These are phyloP conservation scores for Charaxes varanes DNA, from an alignment of 1,140 invertebrate species.

Conservation along the genomic window DNA sequence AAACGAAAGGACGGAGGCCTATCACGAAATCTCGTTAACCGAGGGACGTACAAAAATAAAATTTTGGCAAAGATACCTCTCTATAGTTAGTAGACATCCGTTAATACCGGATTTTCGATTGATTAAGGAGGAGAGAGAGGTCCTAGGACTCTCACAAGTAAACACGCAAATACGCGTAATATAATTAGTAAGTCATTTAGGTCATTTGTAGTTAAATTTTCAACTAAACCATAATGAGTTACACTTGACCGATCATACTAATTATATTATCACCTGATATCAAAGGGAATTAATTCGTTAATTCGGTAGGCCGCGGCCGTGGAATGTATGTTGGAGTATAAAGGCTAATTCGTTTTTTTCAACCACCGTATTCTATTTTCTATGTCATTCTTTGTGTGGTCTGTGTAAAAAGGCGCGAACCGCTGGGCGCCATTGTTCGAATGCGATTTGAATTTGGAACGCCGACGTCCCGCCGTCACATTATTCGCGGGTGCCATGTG, in stretches of 20 bases:
- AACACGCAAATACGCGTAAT: no score
- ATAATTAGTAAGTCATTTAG: no score
- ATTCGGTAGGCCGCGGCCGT: conserved; percentile 49
- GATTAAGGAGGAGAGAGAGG: no score
- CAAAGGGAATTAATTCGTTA: conserved; percentile 38
- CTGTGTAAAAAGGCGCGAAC: conserved; percentile 55
- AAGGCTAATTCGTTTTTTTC: conserved; percentile 39
- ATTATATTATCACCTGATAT: conserved; percentile 15
- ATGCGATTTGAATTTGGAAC: conserved; percentile 57
- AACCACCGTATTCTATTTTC: conserved; percentile 27
- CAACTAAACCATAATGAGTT: background rate
- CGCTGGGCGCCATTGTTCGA: conserved; percentile 50
- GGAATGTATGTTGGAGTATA: conserved; percentile 22
- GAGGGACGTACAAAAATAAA: no score
- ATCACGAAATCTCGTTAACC: no score
- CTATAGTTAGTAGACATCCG: no score
- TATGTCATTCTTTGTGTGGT: conserved; percentile 51
- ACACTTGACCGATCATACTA: conserved; percentile 13
- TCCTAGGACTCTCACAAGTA: no score
- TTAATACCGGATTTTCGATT: no score
- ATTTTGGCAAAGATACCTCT: no score
- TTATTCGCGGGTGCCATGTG: conserved; percentile 59
- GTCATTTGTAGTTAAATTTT: background rate
- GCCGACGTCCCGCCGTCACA: conserved; percentile 48
- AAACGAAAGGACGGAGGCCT: no score